Percentiles rank a stretch among this genome's conserved stretches.
phyloP scores from a whole-genome alignment of 2,113 vertebrate genomes.

The Nesoenas mayeri region DNA sequence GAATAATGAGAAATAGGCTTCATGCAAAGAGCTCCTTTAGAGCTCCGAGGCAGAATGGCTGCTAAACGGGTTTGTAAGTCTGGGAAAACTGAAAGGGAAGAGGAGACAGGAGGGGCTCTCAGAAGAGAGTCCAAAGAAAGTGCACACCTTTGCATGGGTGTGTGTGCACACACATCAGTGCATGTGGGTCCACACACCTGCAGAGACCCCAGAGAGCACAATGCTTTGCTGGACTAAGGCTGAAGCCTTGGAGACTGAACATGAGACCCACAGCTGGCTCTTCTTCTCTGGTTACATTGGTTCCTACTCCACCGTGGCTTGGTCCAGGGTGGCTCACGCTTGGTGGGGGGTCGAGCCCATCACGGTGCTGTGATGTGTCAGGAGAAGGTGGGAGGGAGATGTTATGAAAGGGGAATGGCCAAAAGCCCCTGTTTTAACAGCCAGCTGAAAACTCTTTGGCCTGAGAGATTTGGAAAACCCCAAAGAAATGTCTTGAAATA shows the following conservation, averaged over 20 bases:
- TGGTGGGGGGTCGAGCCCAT: background rate
- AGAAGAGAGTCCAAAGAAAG: background rate
- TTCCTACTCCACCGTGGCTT: background rate
- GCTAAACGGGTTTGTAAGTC: background rate
- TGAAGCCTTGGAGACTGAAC: background rate
- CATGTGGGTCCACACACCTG: fast-evolving
- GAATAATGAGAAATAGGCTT: background rate
- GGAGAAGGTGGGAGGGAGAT: background rate
- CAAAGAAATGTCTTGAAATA: background rate
- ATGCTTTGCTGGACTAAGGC: background rate
- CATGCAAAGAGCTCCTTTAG: background rate
- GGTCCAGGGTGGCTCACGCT: background rate
- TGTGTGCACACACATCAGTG: background rate
- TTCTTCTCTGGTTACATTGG: background rate
- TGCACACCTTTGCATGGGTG: background rate
- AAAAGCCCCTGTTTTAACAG: background rate
- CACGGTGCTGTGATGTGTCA: no score
- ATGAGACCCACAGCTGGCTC: background rate
- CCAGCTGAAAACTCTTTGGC: background rate
- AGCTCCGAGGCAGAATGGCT: background rate
- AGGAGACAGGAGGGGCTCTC: background rate
- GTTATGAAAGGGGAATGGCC: background rate
- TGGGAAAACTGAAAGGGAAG: background rate
- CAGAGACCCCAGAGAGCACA: background rate
- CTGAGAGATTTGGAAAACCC: background rate